phyloP scores from a whole-genome alignment of 2,113 vertebrate species.

The Pomatorhinus ruficollis region DNA sequence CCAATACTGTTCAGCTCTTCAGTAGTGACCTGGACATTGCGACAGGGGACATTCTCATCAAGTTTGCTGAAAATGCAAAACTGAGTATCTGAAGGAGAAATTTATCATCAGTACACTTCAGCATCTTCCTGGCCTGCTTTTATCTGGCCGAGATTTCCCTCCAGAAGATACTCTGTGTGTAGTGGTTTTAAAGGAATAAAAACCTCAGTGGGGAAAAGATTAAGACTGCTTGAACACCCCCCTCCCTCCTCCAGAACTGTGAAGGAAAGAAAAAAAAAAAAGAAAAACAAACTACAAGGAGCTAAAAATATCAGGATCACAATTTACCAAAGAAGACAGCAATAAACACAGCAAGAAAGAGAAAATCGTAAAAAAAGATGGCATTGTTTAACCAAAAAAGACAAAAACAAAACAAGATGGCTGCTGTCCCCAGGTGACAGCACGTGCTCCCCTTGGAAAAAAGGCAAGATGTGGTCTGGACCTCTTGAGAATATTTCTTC shows the following conservation, averaged over 20 bases:
- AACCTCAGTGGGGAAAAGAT: neutral
- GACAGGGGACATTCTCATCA: neutral
- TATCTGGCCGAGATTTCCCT: neutral
- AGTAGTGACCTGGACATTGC: neutral
- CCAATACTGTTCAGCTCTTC: neutral
- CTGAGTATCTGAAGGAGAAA: neutral
- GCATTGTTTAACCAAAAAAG: neutral
- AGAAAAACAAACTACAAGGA: neutral
- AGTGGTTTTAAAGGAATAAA: neutral
- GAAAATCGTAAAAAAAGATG: neutral
- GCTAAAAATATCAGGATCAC: neutral
- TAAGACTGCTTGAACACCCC: accelerated
- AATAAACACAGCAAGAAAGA: neutral
- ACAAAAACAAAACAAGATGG: neutral
- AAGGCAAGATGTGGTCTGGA: neutral
- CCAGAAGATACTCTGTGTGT: neutral
- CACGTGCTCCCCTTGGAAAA: neutral
- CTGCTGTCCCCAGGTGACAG: neutral
- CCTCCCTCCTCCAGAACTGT: neutral
- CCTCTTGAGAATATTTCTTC: neutral
- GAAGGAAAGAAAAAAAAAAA: neutral
- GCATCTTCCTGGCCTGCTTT: neutral
- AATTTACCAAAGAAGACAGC: neutral
- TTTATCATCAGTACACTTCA: neutral
- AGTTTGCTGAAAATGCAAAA: neutral